phyloP scores from a whole-genome alignment of 2,113 vertebrate species.

The Isurus oxyrinchus region DNA sequence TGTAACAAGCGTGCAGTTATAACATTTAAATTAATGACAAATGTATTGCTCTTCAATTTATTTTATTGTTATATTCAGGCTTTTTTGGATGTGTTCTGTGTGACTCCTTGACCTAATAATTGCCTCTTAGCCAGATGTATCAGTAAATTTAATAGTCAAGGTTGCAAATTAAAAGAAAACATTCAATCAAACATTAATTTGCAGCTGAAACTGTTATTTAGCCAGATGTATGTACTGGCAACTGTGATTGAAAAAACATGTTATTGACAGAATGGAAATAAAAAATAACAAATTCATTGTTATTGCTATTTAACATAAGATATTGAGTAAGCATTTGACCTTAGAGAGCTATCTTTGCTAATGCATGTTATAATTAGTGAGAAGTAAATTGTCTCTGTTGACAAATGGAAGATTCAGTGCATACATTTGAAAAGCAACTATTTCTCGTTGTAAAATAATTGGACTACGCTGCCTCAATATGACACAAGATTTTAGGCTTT shows the following conservation, averaged over 20 bases:
- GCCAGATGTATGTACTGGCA: neutral
- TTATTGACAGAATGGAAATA: neutral
- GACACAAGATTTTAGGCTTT: neutral
- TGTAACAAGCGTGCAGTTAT: neutral
- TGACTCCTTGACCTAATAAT: neutral
- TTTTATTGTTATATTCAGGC: neutral
- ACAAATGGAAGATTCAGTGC: neutral
- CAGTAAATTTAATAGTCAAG: neutral
- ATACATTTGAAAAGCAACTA: neutral
- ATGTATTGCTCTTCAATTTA: neutral
- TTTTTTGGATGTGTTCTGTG: neutral
- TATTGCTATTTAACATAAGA: neutral
- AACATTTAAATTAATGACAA: neutral
- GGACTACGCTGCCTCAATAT: neutral
- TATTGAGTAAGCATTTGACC: neutral
- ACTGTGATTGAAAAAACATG: neutral
- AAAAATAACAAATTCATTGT: neutral
- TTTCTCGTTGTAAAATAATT: neutral
- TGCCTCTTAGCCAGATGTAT: neutral
- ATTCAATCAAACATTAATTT: neutral
- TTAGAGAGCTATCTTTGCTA: neutral
- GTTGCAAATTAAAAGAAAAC: neutral
- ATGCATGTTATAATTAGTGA: neutral
- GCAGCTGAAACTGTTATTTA: neutral
- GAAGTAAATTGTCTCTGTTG: neutral